phyloP scores from a whole-genome alignment of 2,797 vertebrate species.

The Darevskia mixta region DNA sequence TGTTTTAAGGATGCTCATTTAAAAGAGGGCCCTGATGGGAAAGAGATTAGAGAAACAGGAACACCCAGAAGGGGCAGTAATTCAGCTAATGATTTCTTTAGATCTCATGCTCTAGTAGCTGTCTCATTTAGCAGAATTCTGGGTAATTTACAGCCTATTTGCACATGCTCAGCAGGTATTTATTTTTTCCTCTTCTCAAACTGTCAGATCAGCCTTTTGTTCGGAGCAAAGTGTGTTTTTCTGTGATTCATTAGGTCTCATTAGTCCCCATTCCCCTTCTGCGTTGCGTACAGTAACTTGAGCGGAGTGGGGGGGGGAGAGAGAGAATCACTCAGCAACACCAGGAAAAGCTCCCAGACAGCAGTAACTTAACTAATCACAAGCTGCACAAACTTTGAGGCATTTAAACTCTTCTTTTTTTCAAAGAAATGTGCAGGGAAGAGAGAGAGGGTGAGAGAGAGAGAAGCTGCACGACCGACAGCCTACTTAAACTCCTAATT shows the following conservation, averaged over 20 bases:
- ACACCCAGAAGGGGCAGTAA: conserved; percentile 28
- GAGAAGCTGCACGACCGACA: not conserved
- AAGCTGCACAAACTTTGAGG: conserved; percentile 21
- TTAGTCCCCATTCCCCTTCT: conserved; percentile 41
- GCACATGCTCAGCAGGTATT: conserved; percentile 35
- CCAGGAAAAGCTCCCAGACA: not conserved
- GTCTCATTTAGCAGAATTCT: conserved; percentile 9
- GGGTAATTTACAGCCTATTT: conserved; percentile 44
- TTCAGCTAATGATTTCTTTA: conserved; percentile 37
- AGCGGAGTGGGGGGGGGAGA: not conserved
- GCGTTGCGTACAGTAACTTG: conserved; percentile 14
- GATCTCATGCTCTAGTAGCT: not conserved
- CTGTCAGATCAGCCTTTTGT: conserved; percentile 52
- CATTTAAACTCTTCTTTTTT: not conserved
- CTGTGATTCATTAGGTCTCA: conserved; percentile 56
- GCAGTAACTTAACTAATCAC: conserved; percentile 25
- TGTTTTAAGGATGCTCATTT: not conserved
- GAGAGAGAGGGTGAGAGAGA: not conserved
- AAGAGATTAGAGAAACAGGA: conserved; percentile 1
- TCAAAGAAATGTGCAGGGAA: not conserved
- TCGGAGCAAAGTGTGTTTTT: conserved; percentile 8
- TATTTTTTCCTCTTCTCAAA: conserved; percentile 43
- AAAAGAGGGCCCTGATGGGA: conserved; percentile 4
- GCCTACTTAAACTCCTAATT: not conserved
- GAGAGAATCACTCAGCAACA: conserved; percentile 21